Percentiles rank a stretch among this genome's conserved stretches.
Conservation (phyloP, 2,888 invertebrate genomes). For the Pachymerium ferrugineum region DNA sequence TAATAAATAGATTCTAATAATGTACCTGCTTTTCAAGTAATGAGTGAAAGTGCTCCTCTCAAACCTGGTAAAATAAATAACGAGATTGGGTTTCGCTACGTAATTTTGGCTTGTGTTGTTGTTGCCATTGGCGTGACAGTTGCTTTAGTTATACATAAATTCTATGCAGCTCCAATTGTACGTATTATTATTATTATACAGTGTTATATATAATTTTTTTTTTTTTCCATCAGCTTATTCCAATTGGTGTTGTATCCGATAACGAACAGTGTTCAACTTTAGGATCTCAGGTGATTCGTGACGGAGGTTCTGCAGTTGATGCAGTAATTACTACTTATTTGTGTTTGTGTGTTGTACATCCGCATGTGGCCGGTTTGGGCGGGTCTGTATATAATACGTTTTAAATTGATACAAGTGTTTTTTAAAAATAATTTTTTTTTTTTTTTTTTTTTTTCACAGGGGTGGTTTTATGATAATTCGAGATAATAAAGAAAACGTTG, state of each 20-base stretch:
- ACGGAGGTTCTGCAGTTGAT: constrained; percentile 70
- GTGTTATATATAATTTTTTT: neutral
- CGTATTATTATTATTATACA: neutral
- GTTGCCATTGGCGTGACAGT: neutral
- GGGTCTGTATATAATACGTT: constrained; percentile 55
- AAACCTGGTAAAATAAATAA: neutral
- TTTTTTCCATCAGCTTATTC: constrained; percentile 54
- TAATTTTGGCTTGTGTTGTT: neutral
- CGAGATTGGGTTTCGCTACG: neutral
- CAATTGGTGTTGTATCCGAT: constrained; percentile 69
- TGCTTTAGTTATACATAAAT: neutral
- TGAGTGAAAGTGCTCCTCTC: neutral
- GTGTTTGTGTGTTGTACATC: constrained; percentile 66
- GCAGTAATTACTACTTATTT: constrained; percentile 67
- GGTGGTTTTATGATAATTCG: constrained; percentile 68
- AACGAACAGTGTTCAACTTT: constrained; percentile 64
- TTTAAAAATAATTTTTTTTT: constrained; percentile 6
- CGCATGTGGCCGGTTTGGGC: constrained; percentile 68
- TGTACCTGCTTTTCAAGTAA: neutral
- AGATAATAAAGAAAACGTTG: constrained; percentile 57
- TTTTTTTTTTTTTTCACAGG: constrained; percentile 50
- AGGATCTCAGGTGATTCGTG: constrained; percentile 61
- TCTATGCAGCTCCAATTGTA: neutral
- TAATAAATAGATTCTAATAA: too few species aligned
- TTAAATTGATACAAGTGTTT: neutral